These are phyloP conservation scores for Sinosuthora webbiana DNA, from an alignment of 2,113 vertebrate species.

Conservation along the genomic window DNA sequence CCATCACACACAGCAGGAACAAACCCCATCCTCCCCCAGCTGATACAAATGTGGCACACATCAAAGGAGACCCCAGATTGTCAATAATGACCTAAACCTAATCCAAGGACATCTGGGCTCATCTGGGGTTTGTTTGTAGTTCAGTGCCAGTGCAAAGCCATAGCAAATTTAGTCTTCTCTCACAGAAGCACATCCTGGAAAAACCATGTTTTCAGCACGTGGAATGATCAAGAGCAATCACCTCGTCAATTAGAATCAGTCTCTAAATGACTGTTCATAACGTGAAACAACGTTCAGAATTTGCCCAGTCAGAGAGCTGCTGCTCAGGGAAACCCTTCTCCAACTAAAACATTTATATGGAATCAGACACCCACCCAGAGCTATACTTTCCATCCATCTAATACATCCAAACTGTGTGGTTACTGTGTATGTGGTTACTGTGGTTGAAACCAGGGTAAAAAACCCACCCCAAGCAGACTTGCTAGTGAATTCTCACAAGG, in stretches of 20 bases:
- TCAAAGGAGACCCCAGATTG: background rate
- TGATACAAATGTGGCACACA: background rate
- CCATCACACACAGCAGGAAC: background rate
- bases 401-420: background rate
- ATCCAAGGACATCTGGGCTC: background rate
- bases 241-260: background rate
- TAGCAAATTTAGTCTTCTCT: background rate
- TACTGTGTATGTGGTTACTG: accelerated
- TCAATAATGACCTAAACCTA: background rate
- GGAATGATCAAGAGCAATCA: background rate
- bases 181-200: background rate
- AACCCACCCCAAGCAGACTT: background rate
- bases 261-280: background rate
- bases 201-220: background rate
- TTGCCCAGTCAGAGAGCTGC: background rate
- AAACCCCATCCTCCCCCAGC: background rate
- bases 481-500: background rate
- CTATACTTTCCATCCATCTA: background rate
- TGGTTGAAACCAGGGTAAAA: background rate
- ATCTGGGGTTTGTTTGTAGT: background rate
- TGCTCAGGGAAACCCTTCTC: background rate
- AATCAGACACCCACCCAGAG: background rate
- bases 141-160: background rate
- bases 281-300: background rate
- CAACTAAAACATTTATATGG: background rate